These are phyloP conservation scores for Clarias fuscus DNA, from an alignment of 2,797 vertebrate species.

Conservation along the genomic window DNA sequence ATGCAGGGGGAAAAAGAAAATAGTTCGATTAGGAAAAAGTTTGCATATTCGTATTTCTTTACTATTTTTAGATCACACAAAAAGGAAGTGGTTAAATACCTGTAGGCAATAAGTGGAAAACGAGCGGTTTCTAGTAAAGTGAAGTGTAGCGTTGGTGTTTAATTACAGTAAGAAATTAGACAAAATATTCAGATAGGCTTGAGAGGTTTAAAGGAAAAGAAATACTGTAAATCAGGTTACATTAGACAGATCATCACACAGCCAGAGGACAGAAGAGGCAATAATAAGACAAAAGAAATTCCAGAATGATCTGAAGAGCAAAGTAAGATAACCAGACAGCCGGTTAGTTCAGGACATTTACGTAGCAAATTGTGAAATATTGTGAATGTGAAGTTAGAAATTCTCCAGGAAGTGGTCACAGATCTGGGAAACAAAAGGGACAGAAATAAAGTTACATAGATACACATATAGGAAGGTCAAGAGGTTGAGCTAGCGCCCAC, in stretches of 20 bases:
- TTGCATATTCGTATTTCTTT: neutral
- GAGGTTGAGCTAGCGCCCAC: neutral
- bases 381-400: neutral
- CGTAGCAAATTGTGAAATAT: neutral
- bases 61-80: neutral
- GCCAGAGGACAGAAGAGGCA: neutral
- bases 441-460: neutral
- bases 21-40: neutral
- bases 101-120: neutral
- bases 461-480: neutral
- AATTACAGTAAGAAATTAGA: no score
- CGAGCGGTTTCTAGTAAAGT: neutral
- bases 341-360: neutral
- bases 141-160: no score
- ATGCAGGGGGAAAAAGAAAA: neutral
- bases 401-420: neutral
- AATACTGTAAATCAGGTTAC: no score
- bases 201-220: neutral
- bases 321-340: neutral
- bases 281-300: neutral
- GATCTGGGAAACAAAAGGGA: slow-evolving; percentile 24
- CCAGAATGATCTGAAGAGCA: neutral
- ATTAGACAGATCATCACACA: neutral
- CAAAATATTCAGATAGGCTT: neutral
- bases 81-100: neutral